Percentiles rank a stretch among this genome's conserved stretches.
Evolutionary conservation across 30 jellyfish, hydroid and myxozoan species (phyloP).

Genomic region (Aurelia aurita complex sp. Pacific): DNA sequence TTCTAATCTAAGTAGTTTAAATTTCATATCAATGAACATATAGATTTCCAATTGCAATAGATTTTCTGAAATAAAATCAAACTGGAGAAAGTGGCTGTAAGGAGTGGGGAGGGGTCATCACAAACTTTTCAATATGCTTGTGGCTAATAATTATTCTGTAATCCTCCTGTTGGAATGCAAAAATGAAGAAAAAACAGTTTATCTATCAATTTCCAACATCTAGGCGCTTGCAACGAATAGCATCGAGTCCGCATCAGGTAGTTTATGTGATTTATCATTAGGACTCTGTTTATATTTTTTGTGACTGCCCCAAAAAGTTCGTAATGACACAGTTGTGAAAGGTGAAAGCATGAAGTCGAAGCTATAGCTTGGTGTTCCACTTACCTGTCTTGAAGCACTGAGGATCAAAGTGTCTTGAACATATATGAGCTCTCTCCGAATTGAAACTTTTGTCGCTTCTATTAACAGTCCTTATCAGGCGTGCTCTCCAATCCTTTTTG

Average conservation of each 20-base stretch:
- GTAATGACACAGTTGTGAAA: not conserved
- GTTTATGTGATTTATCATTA: no score
- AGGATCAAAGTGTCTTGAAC: constrained; percentile 47
- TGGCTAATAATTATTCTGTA: no score
- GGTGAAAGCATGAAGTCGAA: not conserved
- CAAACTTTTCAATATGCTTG: no score
- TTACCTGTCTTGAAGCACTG: constrained; percentile 46
- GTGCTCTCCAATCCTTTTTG: constrained; percentile 50
- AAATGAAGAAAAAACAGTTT: no score
- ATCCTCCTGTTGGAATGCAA: no score
- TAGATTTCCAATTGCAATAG: no score
- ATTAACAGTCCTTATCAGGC: constrained; percentile 19
- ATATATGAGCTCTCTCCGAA: constrained; percentile 40
- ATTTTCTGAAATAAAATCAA: no score
- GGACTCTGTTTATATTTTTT: not conserved
- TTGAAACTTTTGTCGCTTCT: constrained; percentile 48
- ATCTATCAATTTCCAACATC: no score
- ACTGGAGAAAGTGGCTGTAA: no score
- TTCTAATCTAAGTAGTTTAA: no score
- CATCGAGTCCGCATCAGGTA: not conserved
- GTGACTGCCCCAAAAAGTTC: not conserved
- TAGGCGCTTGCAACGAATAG: not conserved
- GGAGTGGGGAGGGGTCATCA: no score
- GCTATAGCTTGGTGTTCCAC: not conserved
- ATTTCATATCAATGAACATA: no score